Base-by-base conservation (phyloP, 2,113 vertebrate genomes). In the Sminthopsis crassicaudata region DNA sequence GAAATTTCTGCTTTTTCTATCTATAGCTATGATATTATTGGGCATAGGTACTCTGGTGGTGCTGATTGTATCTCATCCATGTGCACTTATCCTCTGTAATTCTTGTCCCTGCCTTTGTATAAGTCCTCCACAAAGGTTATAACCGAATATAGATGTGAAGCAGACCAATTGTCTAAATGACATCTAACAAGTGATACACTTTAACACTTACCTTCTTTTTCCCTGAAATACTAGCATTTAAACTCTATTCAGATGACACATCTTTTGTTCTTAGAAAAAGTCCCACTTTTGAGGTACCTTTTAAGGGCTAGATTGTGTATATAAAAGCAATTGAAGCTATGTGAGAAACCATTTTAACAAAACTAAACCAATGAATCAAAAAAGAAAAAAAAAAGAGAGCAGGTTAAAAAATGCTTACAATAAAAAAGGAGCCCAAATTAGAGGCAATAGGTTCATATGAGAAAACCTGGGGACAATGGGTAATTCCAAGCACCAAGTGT, bases 331-430 rank as follows among this genome's bases (percentile, higher is more conserved):
- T 92, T 84, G 96, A 97, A 97, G 92, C 96, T 92, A 90, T 91
- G 95, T 97, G 94, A 96, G 96, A 97, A 97, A 91, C 94, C 94
- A 95, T 94, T 96, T 95, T 93, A 94, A 97, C 96, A 97, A 97
- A 97, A 95, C 97, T 95, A 48, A 97, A 96, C 60, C 42, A 8
- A 84, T 48, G 93, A 96, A 92, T 96, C 92, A 94, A 92, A 96
- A 51, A 51, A 51, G 9, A 11, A 51, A 51, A 51, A 51, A 51
- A 51, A 51, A 97, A 95, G 95, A 42, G 42, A 84, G 14, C 6
- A 30, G 16, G 11, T 96, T 96, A 48, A 89, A 92, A 95, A 48
- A 84, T 94, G 93, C 94, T 94, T 96, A 57, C 93, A 96, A 94
- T 96, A 97, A 84, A 42, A 76, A 67, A 42, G 6, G 67, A 84